Base-by-base conservation (phyloP, 1,140 invertebrate species). In the Rhyacophila brunnea region DNA sequence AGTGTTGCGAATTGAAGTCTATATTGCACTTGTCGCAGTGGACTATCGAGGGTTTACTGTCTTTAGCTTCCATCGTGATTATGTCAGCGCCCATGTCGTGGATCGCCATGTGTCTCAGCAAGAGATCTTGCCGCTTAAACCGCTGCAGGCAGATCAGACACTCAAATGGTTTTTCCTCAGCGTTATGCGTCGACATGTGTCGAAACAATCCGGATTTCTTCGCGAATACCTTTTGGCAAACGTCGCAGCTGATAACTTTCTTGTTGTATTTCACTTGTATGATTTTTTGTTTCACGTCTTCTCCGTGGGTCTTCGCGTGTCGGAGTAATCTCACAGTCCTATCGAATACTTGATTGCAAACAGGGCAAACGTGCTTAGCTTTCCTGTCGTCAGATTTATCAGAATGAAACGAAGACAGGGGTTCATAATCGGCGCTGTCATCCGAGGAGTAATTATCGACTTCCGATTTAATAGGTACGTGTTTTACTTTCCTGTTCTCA, bases 21-120 rank as follows among this genome's bases (percentile, higher is more conserved):
- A 68, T 32, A 11, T 66, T 50, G 62, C 75, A 77, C 44, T 73
- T 63, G 2, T 64, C 19, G 64, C 77, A 78, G 60, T 66, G 42
- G 66, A 71, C n/a, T 51, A 14, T n/a, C 66, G 36, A 2, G 45
- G 34, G n/a, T n/a, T 19, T 1, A 18, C 11, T 19, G 62, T 58
- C 61, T 23, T 46, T 11, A 35, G 58, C 44, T n/a, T 38, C 58
- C 11, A 23, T 34, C 11, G 19, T 15, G 5, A 43, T 53, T 45
- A 36, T 45, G 48, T 70, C 62, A 10, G 66, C 49, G 15, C 64
- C 65, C 20, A 60, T 43, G 14, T 62, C 57, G 62, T 65, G 62
- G 19, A 52, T 65, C 36, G 44, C 61, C 35, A 61, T 66, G 48
- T 69, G 70, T 20, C 68, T 56, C 15, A 69, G 47, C 1, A 64